Percentiles rank a stretch among this genome's conserved stretches.
These are phyloP conservation scores for Melanogrammus aeglefinus DNA, from an alignment of 2,797 vertebrate species.

Conservation along the genomic window DNA sequence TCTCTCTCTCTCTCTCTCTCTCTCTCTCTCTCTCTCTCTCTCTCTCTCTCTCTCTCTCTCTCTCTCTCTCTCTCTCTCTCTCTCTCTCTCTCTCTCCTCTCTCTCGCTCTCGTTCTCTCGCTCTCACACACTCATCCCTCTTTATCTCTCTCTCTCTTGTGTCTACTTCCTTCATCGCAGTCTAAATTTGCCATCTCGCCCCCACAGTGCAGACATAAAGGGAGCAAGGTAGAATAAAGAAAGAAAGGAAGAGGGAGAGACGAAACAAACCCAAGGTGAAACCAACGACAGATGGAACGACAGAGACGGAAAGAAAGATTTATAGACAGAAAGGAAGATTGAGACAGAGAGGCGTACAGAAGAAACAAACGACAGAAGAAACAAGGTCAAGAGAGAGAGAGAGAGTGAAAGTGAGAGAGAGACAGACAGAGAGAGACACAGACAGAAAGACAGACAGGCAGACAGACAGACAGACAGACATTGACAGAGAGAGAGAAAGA, in stretches of 20 bases:
- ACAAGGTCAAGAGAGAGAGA: background rate
- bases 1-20: conserved; percentile 13
- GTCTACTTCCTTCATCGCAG: too few relatives aligned
- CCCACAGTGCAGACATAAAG: background rate
- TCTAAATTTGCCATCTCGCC: conserved; percentile 36
- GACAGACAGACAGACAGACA: background rate
- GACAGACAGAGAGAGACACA: too few relatives aligned
- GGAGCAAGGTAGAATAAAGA: background rate
- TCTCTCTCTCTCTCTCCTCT: conserved; percentile 22
- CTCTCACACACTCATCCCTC: background rate
- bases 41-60: background rate
- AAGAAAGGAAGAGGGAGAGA: background rate
- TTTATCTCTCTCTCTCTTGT: background rate
- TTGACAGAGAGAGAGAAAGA: too few relatives aligned
- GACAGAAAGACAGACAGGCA: too few relatives aligned
- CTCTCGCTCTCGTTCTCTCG: background rate
- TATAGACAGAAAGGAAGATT: too few relatives aligned
- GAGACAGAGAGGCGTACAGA: too few relatives aligned
- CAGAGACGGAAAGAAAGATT: conserved; percentile 29
- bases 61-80: background rate
- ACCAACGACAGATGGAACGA: conserved; percentile 28
- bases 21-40: conserved; percentile 13
- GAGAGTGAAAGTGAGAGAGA: background rate
- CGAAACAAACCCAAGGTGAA: too few relatives aligned
- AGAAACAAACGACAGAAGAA: too few relatives aligned